A percentile compares a stretch with the other conserved stretches of the same genome.
Conservation (phyloP, 1,140 invertebrate species). For the Propsilocerus akamusi region DNA sequence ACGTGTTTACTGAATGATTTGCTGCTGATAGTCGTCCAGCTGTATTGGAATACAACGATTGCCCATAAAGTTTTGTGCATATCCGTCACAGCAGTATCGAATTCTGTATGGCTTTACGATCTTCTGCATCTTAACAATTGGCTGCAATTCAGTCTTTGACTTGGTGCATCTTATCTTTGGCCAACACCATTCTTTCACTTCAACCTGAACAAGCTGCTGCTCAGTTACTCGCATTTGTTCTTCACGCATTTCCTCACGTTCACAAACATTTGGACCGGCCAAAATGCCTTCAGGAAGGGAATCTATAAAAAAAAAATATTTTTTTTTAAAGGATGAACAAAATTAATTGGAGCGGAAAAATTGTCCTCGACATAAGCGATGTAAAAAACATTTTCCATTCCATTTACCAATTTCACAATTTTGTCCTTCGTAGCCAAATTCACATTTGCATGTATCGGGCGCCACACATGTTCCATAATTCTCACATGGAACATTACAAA, state of each 20-base stretch:
- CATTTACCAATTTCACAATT: background rate
- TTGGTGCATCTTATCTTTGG: background rate
- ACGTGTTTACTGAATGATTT: background rate
- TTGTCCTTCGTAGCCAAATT: background rate
- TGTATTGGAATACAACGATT: background rate
- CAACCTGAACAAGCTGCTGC: background rate
- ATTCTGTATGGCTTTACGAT: background rate
- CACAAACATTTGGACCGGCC: background rate
- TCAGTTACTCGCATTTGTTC: background rate
- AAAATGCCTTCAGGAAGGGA: background rate
- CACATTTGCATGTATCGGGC: background rate
- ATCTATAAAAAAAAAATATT: background rate
- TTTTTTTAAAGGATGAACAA: too few species aligned
- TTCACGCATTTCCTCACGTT: background rate
- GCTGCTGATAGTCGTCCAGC: background rate
- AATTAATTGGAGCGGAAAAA: background rate
- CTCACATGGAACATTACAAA: background rate
- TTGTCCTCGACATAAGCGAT: background rate
- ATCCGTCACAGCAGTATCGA: background rate
- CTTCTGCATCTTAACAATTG: background rate
- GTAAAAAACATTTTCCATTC: background rate
- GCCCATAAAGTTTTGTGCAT: background rate
- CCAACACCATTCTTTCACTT: background rate
- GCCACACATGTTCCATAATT: background rate
- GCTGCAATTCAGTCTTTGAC: background rate